phyloP scores from a whole-genome alignment of 2,888 invertebrate species.

The Chymomyza amoena region DNA sequence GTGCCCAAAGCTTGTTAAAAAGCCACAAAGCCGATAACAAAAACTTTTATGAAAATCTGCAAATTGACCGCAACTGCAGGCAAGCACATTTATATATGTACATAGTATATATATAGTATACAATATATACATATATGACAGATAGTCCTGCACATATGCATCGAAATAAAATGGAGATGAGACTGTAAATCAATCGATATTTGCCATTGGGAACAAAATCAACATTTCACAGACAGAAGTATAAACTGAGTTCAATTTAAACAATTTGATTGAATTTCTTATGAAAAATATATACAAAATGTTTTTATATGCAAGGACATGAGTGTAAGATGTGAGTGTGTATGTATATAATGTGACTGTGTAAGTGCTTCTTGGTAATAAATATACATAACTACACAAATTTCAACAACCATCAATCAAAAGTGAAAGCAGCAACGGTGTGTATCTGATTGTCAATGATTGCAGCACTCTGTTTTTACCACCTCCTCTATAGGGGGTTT shows the following conservation, averaged over 20 bases:
- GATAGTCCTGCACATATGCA: not conserved
- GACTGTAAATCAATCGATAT: slow-evolving; percentile 32
- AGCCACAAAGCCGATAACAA: not conserved
- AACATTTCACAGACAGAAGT: not conserved
- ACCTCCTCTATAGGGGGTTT: not conserved
- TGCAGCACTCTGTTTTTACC: not conserved
- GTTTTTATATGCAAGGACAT: not conserved
- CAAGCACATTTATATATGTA: no score
- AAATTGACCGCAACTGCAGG: not conserved
- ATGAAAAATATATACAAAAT: not conserved
- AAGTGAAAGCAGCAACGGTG: slow-evolving; percentile 3
- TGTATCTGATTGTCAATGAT: not conserved
- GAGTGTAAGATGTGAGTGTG: not conserved
- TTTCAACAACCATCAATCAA: slow-evolving; percentile 53
- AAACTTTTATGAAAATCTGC: not conserved
- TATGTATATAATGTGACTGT: not conserved
- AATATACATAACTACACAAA: not conserved
- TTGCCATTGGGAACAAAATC: not conserved
- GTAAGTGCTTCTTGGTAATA: not conserved
- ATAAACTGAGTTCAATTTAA: slow-evolving; percentile 10
- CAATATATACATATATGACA: not conserved
- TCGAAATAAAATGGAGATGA: not conserved
- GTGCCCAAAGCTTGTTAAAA: slow-evolving; percentile 10
- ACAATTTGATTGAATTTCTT: slow-evolving; percentile 44
- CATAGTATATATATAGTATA: not conserved